Base-by-base conservation (phyloP, 2,888 invertebrate genomes). In the Sminthurinus aureus region DNA sequence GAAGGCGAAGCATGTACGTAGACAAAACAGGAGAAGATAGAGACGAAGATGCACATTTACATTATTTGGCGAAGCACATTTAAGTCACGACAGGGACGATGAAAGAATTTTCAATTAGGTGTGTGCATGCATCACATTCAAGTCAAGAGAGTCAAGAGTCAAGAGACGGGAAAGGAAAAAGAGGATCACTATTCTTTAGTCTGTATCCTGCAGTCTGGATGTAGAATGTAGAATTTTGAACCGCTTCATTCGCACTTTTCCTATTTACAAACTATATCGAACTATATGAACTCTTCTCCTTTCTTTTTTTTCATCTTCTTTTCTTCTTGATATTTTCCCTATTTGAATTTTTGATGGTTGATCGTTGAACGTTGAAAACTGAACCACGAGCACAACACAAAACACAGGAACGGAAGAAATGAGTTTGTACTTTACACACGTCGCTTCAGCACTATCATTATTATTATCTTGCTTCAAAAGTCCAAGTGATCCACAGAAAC, bases 101-200 rank as follows among this genome's bases (percentile, higher is more conserved):
- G 80, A 80, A 80, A 80, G 80, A 80, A 80, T 71, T 80, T 71
- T 80, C 80, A 80, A 80, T 80, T 80, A 80, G 80, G 71, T 80
- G 73, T 52, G 71, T 58, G n/a, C 24, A 58, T 76, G 13, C 15
- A 20, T 71, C n/a, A n/a, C n/a, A n/a, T n/a, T n/a, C n/a, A n/a
- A n/a, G n/a, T 71, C 71, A 71, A 38, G 38, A 38, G 6, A 38
- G 38, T 38, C 38, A 38, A 38, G 38, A 38, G 38, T 20, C 20
- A 20, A 20, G 20, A 22, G 20, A 9, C 69, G n/a, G 3, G n/a
- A 22, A 69, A 9, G 22, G 11, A 22, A 3, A 22, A n/a, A 20
- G 11, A 69, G 3, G 15, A 18, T 58, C 20, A 20, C 66, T 15
- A 66, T 4, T 11, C 66, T 18, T 12, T 15, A n/a, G 20, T 4